A percentile compares a stretch with the other conserved stretches of the same genome.
These are phyloP conservation scores for Dendrolimus pini DNA, from an alignment of 2,888 invertebrate species.

Conservation along the genomic window DNA sequence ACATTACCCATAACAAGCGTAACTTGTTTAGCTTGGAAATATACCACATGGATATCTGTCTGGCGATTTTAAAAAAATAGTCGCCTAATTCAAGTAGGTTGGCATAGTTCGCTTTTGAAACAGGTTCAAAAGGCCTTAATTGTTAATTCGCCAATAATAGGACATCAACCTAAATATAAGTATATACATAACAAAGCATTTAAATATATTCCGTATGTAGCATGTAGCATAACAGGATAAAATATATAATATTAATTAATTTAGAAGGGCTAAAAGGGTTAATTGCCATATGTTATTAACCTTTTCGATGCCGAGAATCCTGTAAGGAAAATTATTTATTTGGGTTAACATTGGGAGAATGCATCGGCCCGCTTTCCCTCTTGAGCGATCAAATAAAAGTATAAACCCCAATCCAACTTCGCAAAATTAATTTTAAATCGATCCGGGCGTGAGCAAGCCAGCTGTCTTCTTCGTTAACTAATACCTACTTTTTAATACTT, in stretches of 20 bases:
- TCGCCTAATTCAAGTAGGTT: no score
- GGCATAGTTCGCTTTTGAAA: no score
- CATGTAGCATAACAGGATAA: no score
- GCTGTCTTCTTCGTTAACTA: conserved; percentile 36
- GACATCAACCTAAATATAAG: no score
- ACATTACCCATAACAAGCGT: no score
- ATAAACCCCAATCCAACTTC: conserved; percentile 72
- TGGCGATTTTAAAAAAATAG: no score
- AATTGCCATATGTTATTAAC: neutral
- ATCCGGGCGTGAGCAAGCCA: conserved; percentile 57
- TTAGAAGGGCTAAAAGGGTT: neutral
- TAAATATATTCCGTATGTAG: no score
- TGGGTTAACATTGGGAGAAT: conserved; percentile 1
- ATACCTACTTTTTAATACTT: conserved; percentile 40
- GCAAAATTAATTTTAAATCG: conserved; percentile 71
- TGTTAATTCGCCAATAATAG: no score
- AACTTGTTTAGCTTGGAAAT: no score
- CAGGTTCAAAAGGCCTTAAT: no score
- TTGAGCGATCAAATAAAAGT: conserved; percentile 54
- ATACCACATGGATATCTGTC: no score
- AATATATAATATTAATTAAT: neutral
- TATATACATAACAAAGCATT: no score
- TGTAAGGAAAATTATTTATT: neutral
- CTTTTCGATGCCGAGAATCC: neutral
- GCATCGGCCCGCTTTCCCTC: conserved; percentile 18